A percentile compares a stretch with the other conserved stretches of the same genome.
Evolutionary conservation across 1,140 invertebrate genomes (phyloP).

Genomic region (Penaeus indicus): DNA sequence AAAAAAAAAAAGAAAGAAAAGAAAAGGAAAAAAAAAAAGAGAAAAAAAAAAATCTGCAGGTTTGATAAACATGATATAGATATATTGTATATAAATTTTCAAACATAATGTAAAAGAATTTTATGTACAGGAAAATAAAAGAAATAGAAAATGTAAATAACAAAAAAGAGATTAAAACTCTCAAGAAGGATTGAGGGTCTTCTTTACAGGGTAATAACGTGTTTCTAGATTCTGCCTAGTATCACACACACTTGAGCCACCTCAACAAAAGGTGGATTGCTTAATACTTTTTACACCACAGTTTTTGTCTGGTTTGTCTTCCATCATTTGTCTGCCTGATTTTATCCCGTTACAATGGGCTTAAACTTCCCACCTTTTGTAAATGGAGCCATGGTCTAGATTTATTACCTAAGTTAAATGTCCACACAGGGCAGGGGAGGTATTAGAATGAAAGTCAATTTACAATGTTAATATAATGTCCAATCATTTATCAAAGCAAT

Average conservation of each 20-base stretch:
- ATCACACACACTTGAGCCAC: slow-evolving; percentile 60
- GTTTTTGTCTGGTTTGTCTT: slow-evolving; percentile 10
- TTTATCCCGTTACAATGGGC: slow-evolving; percentile 8
- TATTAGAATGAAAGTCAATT: neutral
- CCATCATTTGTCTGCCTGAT: neutral
- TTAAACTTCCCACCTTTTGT: slow-evolving; percentile 60
- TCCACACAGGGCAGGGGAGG: slow-evolving; percentile 49
- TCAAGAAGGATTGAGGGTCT: slow-evolving; percentile 18
- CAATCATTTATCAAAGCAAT: too few relatives aligned
- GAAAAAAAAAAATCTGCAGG: neutral
- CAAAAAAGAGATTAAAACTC: slow-evolving; percentile 38
- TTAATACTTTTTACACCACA: slow-evolving; percentile 46
- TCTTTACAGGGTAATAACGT: slow-evolving; percentile 57
- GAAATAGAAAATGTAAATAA: slow-evolving; percentile 50
- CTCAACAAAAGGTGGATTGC: slow-evolving; percentile 60
- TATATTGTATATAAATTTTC: slow-evolving; percentile 49
- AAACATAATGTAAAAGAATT: slow-evolving; percentile 59
- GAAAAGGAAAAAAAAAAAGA: too few relatives aligned
- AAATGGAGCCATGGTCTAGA: slow-evolving; percentile 60
- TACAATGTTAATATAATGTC: too few relatives aligned
- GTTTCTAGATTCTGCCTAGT: slow-evolving; percentile 58
- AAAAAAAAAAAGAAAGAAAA: too few relatives aligned
- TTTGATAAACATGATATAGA: slow-evolving; percentile 30
- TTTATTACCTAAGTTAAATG: slow-evolving; percentile 44
- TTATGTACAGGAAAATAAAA: slow-evolving; percentile 51